Conservation (phyloP, 1,140 invertebrate species). For the Rhagoletis pomonella region DNA sequence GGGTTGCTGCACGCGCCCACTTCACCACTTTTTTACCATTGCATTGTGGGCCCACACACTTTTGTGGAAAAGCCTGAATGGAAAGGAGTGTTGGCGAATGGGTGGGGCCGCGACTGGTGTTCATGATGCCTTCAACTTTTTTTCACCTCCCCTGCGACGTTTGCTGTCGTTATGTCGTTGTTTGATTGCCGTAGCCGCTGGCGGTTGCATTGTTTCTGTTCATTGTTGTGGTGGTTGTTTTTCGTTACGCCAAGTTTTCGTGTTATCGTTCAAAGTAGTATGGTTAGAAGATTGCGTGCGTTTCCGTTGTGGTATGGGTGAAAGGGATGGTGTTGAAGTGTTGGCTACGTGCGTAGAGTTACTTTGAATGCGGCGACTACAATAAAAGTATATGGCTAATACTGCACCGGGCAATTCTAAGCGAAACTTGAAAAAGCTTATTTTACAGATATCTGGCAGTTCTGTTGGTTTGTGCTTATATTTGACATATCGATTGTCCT, state of each 20-base stretch:
- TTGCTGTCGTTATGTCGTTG: neutral
- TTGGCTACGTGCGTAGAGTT: neutral
- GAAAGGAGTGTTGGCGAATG: neutral
- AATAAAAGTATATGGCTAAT: neutral
- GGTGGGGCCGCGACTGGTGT: neutral
- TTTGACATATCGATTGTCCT: no score
- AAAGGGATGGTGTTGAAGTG: neutral
- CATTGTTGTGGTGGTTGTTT: slow-evolving; percentile 9
- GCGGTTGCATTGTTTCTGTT: neutral
- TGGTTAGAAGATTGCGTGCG: neutral
- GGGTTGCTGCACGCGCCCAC: neutral
- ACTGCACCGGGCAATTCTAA: no score
- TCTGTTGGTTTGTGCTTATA: no score
- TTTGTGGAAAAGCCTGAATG: neutral
- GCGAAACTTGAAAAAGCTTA: no score
- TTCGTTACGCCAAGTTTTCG: neutral
- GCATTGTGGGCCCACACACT: neutral
- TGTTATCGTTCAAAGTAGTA: neutral
- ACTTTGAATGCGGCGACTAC: neutral
- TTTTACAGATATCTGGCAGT: no score
- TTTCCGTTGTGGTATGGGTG: neutral
- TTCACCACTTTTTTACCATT: neutral
- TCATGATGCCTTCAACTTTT: neutral
- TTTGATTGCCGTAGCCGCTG: neutral
- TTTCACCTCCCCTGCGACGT: neutral